These are phyloP conservation scores for Drosophila nannoptera DNA, from an alignment of 1,140 invertebrate species.

Conservation along the genomic window DNA sequence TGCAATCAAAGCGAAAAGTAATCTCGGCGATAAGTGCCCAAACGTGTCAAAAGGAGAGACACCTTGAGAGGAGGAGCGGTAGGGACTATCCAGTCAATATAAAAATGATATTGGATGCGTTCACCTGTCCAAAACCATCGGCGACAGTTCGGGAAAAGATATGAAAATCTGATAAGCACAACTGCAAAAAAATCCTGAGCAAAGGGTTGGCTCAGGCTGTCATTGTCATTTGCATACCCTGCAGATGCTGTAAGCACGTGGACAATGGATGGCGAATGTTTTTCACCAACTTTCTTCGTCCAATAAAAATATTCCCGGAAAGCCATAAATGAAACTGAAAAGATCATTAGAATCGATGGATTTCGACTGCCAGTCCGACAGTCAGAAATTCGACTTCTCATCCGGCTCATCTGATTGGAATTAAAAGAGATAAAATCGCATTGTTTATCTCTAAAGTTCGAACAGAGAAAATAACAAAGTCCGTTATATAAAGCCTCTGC, in stretches of 20 bases:
- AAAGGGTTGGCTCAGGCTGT: background rate
- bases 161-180: constrained; percentile 59
- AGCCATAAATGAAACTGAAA: too few relatives aligned
- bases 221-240: background rate
- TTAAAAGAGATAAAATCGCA: too few relatives aligned
- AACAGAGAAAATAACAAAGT: too few relatives aligned
- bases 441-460: too few relatives aligned
- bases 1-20: constrained; percentile 75
- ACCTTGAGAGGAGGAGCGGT: background rate
- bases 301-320: too few relatives aligned
- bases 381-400: too few relatives aligned
- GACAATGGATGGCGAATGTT: background rate
- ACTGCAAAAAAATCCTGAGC: constrained; percentile 55
- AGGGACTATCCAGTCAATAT: constrained; percentile 36
- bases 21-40: constrained; percentile 75
- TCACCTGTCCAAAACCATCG: constrained; percentile 57
- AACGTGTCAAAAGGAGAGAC: constrained; percentile 65
- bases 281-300: too few relatives aligned
- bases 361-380: too few relatives aligned
- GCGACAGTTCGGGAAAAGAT: constrained; percentile 57
- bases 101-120: constrained; percentile 56
- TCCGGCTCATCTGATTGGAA: too few relatives aligned
- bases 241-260: background rate
- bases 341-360: too few relatives aligned
- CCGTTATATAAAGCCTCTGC: background rate